phyloP scores from a whole-genome alignment of 2,113 vertebrate genomes.

The Burhinus bistriatus region DNA sequence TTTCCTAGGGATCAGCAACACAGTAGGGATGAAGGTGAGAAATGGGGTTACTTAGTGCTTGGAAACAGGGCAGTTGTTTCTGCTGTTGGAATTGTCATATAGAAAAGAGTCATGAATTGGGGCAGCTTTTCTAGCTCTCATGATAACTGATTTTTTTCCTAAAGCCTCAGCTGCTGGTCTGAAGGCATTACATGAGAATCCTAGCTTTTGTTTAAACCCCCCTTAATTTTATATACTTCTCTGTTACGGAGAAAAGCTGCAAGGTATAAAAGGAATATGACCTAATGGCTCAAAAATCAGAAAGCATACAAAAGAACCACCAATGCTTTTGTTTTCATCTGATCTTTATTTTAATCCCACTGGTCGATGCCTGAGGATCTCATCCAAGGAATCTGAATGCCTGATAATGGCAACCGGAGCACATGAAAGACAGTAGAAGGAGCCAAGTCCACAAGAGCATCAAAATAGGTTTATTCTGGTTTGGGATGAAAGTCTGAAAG shows the following conservation, averaged over 20 bases:
- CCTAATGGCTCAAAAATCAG: not conserved
- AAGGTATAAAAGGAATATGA: not conserved
- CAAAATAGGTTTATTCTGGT: not conserved
- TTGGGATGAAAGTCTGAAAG: not conserved
- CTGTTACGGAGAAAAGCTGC: not conserved
- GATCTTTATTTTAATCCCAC: not conserved
- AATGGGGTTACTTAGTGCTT: not conserved
- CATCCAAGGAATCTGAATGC: not conserved
- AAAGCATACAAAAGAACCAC: not conserved
- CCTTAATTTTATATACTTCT: not conserved
- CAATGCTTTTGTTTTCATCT: not conserved
- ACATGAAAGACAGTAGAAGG: not conserved
- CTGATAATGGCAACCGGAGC: not conserved
- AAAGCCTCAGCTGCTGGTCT: not conserved
- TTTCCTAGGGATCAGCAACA: not conserved
- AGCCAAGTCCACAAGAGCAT: not conserved
- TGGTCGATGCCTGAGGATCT: not conserved
- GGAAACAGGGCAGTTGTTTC: not conserved
- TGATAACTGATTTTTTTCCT: not conserved
- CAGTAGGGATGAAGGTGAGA: not conserved
- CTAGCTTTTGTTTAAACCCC: not conserved
- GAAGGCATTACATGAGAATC: not conserved
- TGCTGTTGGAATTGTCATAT: not conserved
- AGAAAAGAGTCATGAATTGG: not conserved
- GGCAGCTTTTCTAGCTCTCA: not conserved